These are phyloP conservation scores for Erebia aethiops DNA, from an alignment of 2,888 invertebrate genomes.

Conservation along the genomic window DNA sequence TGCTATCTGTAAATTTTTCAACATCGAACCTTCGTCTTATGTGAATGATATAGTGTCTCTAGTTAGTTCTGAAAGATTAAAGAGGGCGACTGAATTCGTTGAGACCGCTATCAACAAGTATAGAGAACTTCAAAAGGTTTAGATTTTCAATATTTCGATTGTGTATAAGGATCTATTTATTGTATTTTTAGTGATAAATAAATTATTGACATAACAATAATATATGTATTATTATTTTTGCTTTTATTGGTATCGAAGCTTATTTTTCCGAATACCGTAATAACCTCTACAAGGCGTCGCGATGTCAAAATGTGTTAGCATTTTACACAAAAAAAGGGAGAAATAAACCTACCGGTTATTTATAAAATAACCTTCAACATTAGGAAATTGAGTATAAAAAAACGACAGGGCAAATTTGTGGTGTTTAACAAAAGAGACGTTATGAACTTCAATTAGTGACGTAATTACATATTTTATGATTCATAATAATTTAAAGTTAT, in stretches of 20 bases:
- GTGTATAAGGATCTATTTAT: slow-evolving; percentile 11
- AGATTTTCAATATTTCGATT: neutral
- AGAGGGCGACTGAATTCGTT: slow-evolving; percentile 75
- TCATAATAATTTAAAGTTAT: neutral
- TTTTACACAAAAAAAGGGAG: neutral
- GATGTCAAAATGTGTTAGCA: neutral
- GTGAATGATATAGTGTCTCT: slow-evolving; percentile 64
- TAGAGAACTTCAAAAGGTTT: slow-evolving; percentile 29
- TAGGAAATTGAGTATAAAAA: neutral
- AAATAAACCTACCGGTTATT: neutral
- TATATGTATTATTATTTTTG: neutral
- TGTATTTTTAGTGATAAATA: slow-evolving; percentile 10
- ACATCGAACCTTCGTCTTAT: slow-evolving; percentile 56
- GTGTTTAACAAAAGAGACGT: neutral
- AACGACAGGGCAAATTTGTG: neutral
- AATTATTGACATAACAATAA: neutral
- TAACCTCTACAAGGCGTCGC: neutral
- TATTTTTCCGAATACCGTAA: neutral
- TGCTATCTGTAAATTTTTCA: slow-evolving; percentile 76
- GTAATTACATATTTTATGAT: neutral
- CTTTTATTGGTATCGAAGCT: neutral
- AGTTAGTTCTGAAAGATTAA: slow-evolving; percentile 78
- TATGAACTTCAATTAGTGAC: slow-evolving; percentile 2
- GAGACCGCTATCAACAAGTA: slow-evolving; percentile 81
- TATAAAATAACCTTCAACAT: neutral